Base-by-base conservation (phyloP, 2,113 vertebrate species). In the Xenopus laevis region DNA sequence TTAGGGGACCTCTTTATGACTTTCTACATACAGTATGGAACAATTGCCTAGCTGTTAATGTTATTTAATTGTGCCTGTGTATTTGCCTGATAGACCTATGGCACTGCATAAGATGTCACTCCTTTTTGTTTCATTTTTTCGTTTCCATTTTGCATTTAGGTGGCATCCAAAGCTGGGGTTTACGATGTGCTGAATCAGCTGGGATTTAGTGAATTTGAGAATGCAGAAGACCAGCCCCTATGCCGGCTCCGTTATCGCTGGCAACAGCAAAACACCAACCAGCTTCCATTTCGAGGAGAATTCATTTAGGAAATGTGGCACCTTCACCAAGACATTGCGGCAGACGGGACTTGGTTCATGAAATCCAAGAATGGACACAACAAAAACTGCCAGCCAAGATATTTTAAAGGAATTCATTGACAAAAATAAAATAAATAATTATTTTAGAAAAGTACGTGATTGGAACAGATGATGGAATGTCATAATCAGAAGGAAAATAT, bases 161-260 rank as follows among this genome's bases (percentile, higher is more conserved):
- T 98, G 82, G 96, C 95, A 0, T 88, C 94, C 0, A 92, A 88
- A 82, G 97, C 95, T 0, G 97, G 97, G 15, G 82, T 98, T 82
- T 99, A 98, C 2, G 92, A 97, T 83, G 83, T 96, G 77, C 92
- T 99, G 81, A 93, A 99, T 84, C 89, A 88, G 83, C 83, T 99
- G 89, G 92, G 92, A 15, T 98, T 99, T 85, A 90, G 93, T 0
- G 97, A 98, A 89, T 94, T 98, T 50, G 94, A 95, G 79, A 89
- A 86, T 81, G 65, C 52, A 9, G 88, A 89, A 78, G 90, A 90
- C 82, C 82, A 81, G 53, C 79, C 89, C 0, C 89, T 96, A 76
- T 79, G 92, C 16, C 80, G 85, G 13, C 91, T 99, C 69, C 94
- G 95, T 78, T 86, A 85, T 77, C 94, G 97, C 74, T 98, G 97